Evolutionary conservation across 2,797 vertebrate species (phyloP), one percentile per base, ranked within the genome.

Genomic region (Aeoliscus strigatus): DNA sequence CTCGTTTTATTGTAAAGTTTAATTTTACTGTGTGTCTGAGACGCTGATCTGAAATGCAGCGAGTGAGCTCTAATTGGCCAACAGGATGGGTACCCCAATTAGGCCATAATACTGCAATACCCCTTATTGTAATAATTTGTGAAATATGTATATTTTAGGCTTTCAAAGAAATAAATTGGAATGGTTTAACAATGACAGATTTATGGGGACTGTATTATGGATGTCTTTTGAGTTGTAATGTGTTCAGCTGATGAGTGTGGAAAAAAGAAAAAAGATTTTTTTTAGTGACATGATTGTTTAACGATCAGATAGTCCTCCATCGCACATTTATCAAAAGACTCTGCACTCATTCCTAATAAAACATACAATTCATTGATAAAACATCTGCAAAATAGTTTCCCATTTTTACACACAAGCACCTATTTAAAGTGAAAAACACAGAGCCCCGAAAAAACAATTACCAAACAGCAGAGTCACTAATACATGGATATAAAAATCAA

Each of bases 91-190:
- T 73, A 70, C 49, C 52, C 36, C 40, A 71, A 82, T 77, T 72
- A 56, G 83, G 75, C 76, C 73, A 67, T 60, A 62, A 61, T 66
- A 60, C 76, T 82, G 81, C 77, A 80, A 77, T 77, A 80, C 74
- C 72, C 74, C 76, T 73, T 72, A 65, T 83, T 86, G 80, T 85
- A 87, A 87, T 84, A 79, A 85, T 77, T 82, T 86, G 81, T 86
- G 79, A 86, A 83, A 83, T 81, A 85, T 84, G 84, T 87, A 86
- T 82, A 87, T 87, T 88, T 87, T 86, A 83, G 80, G 81, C 82
- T 85, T 83, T 80, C 38, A 68, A 74, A 75, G 66, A 83, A 86
- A 86, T 87, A 85, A 84, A 87, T 85, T 84, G 77, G 76, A 85
- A 82, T 80, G 79, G 55, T 87, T 85, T 84, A 83, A 81, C 70